These are phyloP conservation scores for Philereme transversata DNA, from an alignment of 2,888 invertebrate species.

Conservation along the genomic window DNA sequence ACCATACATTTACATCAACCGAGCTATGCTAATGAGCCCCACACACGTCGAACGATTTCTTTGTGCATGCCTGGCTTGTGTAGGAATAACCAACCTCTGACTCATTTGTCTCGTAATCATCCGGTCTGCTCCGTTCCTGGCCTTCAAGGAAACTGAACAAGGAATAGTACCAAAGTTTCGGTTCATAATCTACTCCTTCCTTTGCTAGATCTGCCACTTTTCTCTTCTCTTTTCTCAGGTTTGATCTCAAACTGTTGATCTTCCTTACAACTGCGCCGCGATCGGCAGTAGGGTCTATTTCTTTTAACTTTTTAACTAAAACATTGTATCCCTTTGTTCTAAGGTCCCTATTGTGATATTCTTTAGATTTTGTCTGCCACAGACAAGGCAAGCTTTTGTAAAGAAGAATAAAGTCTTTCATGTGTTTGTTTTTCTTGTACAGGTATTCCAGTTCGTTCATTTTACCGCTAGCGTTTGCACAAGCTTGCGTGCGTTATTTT, in stretches of 20 bases:
- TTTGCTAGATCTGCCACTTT: conserved; percentile 9
- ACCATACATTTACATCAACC: too few species aligned
- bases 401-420: conserved; percentile 27
- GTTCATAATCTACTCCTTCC: conserved; percentile 11
- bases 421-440: conserved; percentile 12
- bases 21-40: too few species aligned
- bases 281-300: conserved; percentile 26
- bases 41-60: too few species aligned
- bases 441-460: conserved; percentile 15
- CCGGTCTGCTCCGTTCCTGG: conserved; percentile 1
- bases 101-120: not conserved
- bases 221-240: conserved; percentile 26
- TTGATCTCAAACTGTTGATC: conserved; percentile 29
- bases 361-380: conserved; percentile 24
- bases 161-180: conserved; percentile 27
- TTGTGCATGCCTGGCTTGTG: too few species aligned
- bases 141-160: conserved; percentile 24
- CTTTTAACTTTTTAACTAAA: conserved; percentile 20
- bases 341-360: conserved; percentile 20
- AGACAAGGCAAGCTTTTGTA: conserved; percentile 31
- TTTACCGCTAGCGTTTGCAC: not conserved
- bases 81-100: conserved; percentile 20
- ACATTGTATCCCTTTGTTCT: conserved; percentile 18
- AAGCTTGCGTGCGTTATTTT: too few species aligned
- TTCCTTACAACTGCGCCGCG: conserved; percentile 24